Evolutionary conservation across 2,888 invertebrate species (phyloP), one percentile per base, ranked within the genome.

Genomic region (Catocala nupta): DNA sequence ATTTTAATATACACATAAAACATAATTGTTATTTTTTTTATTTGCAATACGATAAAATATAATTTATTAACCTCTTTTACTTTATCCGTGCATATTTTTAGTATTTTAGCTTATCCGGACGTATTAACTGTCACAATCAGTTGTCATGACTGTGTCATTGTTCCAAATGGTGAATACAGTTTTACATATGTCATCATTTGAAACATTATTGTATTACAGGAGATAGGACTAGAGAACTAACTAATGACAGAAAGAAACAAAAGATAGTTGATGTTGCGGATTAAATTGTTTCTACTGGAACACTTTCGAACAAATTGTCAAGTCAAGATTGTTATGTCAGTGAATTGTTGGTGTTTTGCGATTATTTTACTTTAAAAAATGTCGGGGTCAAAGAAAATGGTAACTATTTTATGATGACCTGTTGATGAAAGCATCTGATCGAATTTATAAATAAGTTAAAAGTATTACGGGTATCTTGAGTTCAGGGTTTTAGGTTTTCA

Each of bases 381-480:
- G 94, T 92, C 93, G 80, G 89, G 84, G 78, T 83, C 91, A 75
- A 91, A 91, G 81, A 93, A 91, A 88, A 86, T 94, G 93, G 94
- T 94, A 92, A 66, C n/a, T 48, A 57, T 67, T 53, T 51, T 13
- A 58, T 49, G 49, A 9, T 52, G 11, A 33, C 39, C 65, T 9
- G 7, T 49, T n/a, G 44, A 25, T 42, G 6, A 42, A 49, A 36
- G 10, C 44, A 9, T 57, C 6, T 11, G 16, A 43, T 13, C 10
- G 12, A 42, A 42, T 10, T n/a, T 44, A 6, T 9, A 1, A 47
- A 12, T 48, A 33, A 34, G 43, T 52, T 51, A 7, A 25, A 42
- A 3, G 5, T 44, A 6, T 11, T 9, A 47, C 7, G n/a, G 8
- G 8, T 61, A 12, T 44, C 49, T 16, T 53, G 1, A 16, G 16